Percentiles rank a stretch among this genome's conserved stretches.
Conservation (phyloP, 2,888 invertebrate genomes). For the Matsumyia berberina region DNA sequence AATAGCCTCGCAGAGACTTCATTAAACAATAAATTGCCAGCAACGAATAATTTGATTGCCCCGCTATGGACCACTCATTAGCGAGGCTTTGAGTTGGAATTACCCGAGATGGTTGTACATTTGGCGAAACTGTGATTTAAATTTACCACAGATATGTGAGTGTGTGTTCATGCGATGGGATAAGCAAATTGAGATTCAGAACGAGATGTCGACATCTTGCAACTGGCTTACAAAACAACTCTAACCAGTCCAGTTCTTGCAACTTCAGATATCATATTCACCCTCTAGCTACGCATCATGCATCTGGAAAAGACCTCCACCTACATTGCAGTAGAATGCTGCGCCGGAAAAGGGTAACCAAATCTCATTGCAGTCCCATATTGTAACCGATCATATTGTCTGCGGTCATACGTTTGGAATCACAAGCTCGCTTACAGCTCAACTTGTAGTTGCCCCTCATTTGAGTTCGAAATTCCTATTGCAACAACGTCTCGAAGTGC, state of each 20-base stretch:
- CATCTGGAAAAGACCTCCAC: conserved; percentile 65
- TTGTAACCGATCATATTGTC: conserved; percentile 57
- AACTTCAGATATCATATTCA: conserved; percentile 47
- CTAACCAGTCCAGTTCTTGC: background rate
- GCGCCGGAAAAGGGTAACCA: conserved; percentile 67
- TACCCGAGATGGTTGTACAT: conserved; percentile 23
- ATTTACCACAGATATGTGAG: background rate
- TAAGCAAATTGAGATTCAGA: conserved; percentile 1
- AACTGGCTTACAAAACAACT: conserved; percentile 15
- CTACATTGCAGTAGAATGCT: conserved; percentile 55
- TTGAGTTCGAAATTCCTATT: conserved; percentile 64
- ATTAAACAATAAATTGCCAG: conserved; percentile 46
- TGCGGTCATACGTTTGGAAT: conserved; percentile 62
- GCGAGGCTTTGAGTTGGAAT: conserved; percentile 23
- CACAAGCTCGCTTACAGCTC: conserved; percentile 36
- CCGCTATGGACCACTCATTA: conserved; percentile 12
- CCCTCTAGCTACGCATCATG: conserved; percentile 41
- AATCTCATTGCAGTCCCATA: conserved; percentile 40
- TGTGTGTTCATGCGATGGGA: conserved; percentile 7
- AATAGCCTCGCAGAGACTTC: conserved; percentile 14
- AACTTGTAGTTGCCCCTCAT: conserved; percentile 50
- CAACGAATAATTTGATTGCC: conserved; percentile 51
- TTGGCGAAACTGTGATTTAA: conserved; percentile 31
- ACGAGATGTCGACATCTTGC: background rate
- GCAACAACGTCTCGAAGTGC: conserved; percentile 22